Percentiles rank a stretch among this genome's conserved stretches.
These are phyloP conservation scores for Watersipora subatra DNA, from an alignment of 1,140 invertebrate genomes.

Conservation along the genomic window DNA sequence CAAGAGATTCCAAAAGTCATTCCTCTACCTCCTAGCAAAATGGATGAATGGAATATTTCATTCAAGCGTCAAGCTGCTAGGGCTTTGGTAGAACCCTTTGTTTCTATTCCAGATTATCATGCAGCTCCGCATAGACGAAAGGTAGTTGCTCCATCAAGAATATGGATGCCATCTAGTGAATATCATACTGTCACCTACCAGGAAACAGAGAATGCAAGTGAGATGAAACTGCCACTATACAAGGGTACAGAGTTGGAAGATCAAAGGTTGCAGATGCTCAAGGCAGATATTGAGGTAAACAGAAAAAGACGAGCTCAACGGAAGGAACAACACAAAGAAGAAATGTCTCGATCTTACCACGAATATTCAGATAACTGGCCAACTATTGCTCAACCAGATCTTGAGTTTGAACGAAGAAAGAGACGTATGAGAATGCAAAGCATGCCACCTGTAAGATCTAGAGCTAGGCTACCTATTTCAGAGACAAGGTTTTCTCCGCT, in stretches of 20 bases:
- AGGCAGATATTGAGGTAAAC: neutral
- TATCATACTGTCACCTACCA: neutral
- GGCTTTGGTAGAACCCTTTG: neutral
- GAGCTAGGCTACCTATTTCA: neutral
- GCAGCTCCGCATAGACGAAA: neutral
- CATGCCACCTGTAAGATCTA: neutral
- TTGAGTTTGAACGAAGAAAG: neutral
- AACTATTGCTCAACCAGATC: neutral
- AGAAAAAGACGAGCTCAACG: neutral
- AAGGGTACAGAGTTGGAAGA: neutral
- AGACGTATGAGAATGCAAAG: neutral
- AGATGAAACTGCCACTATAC: neutral
- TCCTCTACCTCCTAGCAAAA: neutral
- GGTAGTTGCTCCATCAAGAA: neutral
- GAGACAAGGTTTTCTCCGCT: neutral
- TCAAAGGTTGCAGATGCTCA: neutral
- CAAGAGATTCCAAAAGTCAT: neutral
- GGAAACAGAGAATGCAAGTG: neutral
- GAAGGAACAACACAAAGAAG: neutral
- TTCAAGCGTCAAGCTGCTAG: neutral
- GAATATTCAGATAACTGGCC: no score
- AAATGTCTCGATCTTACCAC: no score
- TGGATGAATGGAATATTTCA: neutral
- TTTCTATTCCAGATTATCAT: neutral
- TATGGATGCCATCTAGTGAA: neutral